phyloP scores from a whole-genome alignment of 2,888 invertebrate species.

The Pollenia labialis region DNA sequence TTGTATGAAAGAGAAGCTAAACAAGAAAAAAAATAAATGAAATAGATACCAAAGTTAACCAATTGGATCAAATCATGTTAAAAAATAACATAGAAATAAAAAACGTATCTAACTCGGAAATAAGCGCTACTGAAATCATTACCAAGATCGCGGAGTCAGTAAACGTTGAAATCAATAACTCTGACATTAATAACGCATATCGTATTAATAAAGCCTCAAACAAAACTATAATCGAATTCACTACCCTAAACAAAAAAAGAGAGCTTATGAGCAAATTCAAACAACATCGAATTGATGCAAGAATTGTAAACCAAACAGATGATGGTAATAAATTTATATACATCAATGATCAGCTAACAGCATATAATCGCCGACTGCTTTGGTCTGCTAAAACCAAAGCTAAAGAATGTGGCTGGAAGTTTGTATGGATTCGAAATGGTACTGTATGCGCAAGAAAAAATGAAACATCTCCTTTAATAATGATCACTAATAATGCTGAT shows the following conservation, averaged over 20 bases:
- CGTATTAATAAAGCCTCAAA: conserved; percentile 1
- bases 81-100: conserved; percentile 35
- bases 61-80: not conserved
- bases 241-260: conserved; percentile 14
- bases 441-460: conserved; percentile 2
- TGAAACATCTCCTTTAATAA: not conserved
- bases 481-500: not conserved
- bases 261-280: conserved; percentile 18
- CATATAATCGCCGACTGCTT: not conserved
- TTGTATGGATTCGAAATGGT: conserved; percentile 15
- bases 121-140: conserved; percentile 12
- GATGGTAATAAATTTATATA: not conserved
- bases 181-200: conserved; percentile 6
- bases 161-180: not conserved
- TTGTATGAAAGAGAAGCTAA: conserved; percentile 1
- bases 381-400: conserved; percentile 10
- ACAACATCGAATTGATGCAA: not conserved
- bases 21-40: not conserved
- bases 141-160: conserved; percentile 6
- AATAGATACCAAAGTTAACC: not conserved
- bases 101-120: not conserved
- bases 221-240: conserved; percentile 6
- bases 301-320: not conserved
- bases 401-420: not conserved
- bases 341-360: not conserved